A percentile compares a stretch with the other conserved stretches of the same genome.
These are phyloP conservation scores for Mimachlamys varia DNA, from an alignment of 2,888 invertebrate genomes.

Conservation along the genomic window DNA sequence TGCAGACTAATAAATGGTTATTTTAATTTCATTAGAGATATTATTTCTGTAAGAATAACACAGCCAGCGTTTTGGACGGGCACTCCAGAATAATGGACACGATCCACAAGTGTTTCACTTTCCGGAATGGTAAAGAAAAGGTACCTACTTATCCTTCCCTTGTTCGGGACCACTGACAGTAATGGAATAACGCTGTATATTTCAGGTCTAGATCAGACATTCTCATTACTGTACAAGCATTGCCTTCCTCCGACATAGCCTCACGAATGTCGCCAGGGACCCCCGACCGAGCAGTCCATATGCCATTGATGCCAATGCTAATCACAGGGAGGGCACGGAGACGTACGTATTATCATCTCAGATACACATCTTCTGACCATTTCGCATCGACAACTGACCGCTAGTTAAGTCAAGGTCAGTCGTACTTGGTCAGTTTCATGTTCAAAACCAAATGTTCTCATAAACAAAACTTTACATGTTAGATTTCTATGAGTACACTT, in stretches of 20 bases:
- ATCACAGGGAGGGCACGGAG: not conserved
- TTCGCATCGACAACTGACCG: not conserved
- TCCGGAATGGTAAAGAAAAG: not conserved
- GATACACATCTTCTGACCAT: not conserved
- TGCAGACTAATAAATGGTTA: not conserved
- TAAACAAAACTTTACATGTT: not conserved
- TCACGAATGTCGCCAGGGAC: not conserved
- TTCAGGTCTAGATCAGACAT: not conserved
- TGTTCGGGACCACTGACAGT: not conserved
- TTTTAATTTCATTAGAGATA: not conserved
- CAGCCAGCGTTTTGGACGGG: not conserved
- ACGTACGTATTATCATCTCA: not conserved
- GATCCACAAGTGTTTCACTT: not conserved
- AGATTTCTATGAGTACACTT: not conserved
- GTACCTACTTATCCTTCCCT: not conserved
- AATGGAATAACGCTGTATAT: conserved; percentile 2
- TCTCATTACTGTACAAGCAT: not conserved
- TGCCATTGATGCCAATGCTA: not conserved
- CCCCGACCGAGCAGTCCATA: not conserved
- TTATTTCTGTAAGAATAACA: not conserved
- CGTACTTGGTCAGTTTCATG: not conserved
- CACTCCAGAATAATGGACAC: not conserved
- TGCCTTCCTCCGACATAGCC: not conserved
- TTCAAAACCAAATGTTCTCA: not conserved
- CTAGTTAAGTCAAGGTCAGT: not conserved